Conservation (phyloP, 2,888 invertebrate genomes). For the Amiota mariae region DNA sequence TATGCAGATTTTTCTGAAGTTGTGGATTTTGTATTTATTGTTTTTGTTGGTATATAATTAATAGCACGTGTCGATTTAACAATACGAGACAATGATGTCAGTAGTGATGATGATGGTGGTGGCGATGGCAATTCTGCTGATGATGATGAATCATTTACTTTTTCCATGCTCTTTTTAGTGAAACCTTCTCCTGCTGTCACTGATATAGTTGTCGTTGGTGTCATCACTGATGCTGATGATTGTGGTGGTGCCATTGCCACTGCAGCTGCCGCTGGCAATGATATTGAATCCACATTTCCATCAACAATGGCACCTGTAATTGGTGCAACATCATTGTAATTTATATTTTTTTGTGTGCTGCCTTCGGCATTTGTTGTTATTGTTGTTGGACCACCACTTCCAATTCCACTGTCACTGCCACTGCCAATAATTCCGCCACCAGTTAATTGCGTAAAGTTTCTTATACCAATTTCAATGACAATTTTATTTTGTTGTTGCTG, state of each 20-base stretch:
- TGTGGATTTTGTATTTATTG: conserved; percentile 13
- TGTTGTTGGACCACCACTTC: conserved; percentile 12
- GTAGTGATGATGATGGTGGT: neutral
- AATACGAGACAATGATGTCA: conserved; percentile 22
- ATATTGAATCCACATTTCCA: conserved; percentile 71
- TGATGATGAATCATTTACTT: conserved; percentile 11
- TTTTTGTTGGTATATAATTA: conserved; percentile 1
- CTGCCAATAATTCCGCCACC: conserved; percentile 20
- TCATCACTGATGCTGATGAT: neutral
- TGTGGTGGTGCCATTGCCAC: neutral
- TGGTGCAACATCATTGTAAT: conserved; percentile 24
- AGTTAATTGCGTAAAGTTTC: conserved; percentile 53
- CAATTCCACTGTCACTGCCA: conserved; percentile 17
- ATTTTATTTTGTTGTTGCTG: conserved; percentile 63
- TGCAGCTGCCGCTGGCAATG: conserved; percentile 61
- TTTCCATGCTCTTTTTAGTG: too few species aligned
- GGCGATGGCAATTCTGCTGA: conserved; percentile 26
- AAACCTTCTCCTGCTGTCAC: neutral
- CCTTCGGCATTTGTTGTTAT: conserved; percentile 53
- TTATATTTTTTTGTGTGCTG: conserved; percentile 36
- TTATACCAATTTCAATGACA: conserved; percentile 70
- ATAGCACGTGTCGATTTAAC: conserved; percentile 24
- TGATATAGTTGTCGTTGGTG: conserved; percentile 34
- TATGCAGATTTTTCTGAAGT: neutral
- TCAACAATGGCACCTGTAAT: conserved; percentile 63